Percentiles rank a stretch among this genome's conserved stretches.
Conservation (phyloP, 2,113 vertebrate species). For the Oncorhynchus clarkii region DNA sequence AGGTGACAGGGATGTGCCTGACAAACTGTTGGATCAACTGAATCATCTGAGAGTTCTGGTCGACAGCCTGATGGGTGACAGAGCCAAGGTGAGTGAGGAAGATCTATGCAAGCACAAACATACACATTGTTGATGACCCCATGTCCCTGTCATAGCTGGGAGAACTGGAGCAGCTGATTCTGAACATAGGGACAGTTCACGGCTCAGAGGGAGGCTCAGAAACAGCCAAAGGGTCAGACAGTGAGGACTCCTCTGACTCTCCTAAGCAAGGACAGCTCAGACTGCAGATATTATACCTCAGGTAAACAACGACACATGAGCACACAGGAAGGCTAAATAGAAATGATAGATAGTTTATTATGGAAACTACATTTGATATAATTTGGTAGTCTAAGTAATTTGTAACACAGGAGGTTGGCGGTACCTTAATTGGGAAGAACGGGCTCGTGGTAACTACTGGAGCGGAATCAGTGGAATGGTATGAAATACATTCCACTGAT, state of each 20-base stretch:
- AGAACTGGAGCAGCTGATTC: slow-evolving; percentile 2
- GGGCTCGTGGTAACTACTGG: too few species aligned
- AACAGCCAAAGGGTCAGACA: background rate
- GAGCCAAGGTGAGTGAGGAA: slow-evolving; percentile 67
- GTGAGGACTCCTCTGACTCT: background rate
- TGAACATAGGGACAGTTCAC: background rate
- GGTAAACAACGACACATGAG: slow-evolving; percentile 6
- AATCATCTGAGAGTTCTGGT: slow-evolving; percentile 58
- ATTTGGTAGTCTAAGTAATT: background rate
- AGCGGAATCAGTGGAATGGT: too few species aligned
- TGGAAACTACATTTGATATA: background rate
- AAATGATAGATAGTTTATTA: background rate
- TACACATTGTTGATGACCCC: background rate
- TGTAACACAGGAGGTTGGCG: too few species aligned
- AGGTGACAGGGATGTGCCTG: slow-evolving; percentile 29
- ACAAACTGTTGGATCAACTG: slow-evolving; percentile 53
- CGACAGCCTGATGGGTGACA: slow-evolving; percentile 58
- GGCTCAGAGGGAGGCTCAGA: background rate
- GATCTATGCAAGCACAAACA: background rate
- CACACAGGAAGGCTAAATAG: background rate
- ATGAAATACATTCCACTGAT: too few species aligned
- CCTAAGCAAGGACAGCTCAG: background rate
- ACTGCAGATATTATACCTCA: slow-evolving; percentile 20
- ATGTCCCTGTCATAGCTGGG: slow-evolving; percentile 1
- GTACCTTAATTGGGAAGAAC: too few species aligned